phyloP scores from a whole-genome alignment of 2,797 vertebrate genomes.

The Okamejei kenojei region DNA sequence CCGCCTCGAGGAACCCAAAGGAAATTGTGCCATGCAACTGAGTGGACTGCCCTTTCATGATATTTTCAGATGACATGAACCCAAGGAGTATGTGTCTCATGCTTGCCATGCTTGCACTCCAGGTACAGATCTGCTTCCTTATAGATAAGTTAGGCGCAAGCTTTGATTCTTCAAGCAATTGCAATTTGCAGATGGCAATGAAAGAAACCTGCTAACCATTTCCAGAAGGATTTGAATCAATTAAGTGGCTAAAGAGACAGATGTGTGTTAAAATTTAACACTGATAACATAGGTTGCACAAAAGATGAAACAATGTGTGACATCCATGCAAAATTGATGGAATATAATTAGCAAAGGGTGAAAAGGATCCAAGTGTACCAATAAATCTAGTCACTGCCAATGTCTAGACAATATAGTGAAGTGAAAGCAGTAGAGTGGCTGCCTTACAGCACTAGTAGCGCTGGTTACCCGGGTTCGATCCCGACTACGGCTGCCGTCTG shows the following conservation, averaged over 20 bases:
- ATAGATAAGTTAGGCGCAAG: not conserved
- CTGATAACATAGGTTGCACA: not conserved
- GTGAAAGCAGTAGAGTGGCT: too few species aligned
- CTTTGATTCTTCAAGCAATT: not conserved
- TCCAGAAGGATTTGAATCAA: not conserved
- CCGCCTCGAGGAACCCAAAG: not conserved
- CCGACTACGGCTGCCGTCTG: too few species aligned
- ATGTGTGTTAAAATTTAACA: conserved; percentile 10
- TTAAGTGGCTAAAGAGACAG: not conserved
- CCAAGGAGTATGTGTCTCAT: not conserved
- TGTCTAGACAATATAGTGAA: not conserved
- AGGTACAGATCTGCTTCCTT: not conserved
- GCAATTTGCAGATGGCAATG: not conserved
- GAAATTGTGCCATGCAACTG: too few species aligned
- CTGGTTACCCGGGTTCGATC: too few species aligned
- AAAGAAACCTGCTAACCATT: not conserved
- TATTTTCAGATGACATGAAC: not conserved
- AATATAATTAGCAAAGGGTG: conserved; percentile 28
- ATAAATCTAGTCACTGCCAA: conserved; percentile 3
- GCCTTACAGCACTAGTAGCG: too few species aligned
- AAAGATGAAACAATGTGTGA: not conserved
- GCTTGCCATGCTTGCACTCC: not conserved
- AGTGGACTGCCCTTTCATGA: not conserved
- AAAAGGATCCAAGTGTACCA: not conserved
- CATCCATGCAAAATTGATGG: conserved; percentile 14